Evolutionary conservation across 2,888 invertebrate genomes (phyloP), one percentile per base, ranked within the genome.

Genomic region (Chydorus sphaericus): DNA sequence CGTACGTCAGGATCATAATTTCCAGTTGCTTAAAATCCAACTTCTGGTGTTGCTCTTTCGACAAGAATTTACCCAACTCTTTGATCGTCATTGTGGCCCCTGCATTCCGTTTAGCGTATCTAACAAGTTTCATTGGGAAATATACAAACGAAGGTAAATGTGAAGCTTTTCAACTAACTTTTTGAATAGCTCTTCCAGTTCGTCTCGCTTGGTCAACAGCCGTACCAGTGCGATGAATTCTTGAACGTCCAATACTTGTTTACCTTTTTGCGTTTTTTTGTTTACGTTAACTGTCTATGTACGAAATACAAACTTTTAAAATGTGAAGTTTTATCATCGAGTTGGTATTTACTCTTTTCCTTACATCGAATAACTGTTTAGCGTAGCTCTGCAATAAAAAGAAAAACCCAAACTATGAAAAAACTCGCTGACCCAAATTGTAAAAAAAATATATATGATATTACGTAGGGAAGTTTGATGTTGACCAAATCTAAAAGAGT

Each of bases 211-310:
- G 26, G 74, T 71, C 16, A 78, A 66, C 20, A 67, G 62, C 56
- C 73, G 69, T 65, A 76, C 77, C 62, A 78, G 75, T 28, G 67
- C 62, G 16, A 77, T 69, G 66, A 78, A 79, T 64, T 78, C 77
- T 11, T 75, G 71, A 26, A 69, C 68, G 62, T 77, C 75, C 56
- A 78, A 65, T 8, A 67, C 69, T 58, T 71, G 68, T 56, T 70
- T 67, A 6, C 65, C 66, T 55, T 64, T 63, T n/a, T 59, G 57
- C 7, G 48, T 26, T n/a, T 58, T 61, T 54, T 65, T 66, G 37
- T 64, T 62, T 8, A 65, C 66, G 58, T 69, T 67, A 4, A 68
- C 66, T 53, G 62, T 61, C 68, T 69, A 26, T 16, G 16, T 70
- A n/a, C n/a, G n/a, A n/a, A n/a, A n/a, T n/a, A n/a, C n/a, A n/a